phyloP scores from a whole-genome alignment of 1,140 invertebrate genomes.

The Himalopsyche phryganea region DNA sequence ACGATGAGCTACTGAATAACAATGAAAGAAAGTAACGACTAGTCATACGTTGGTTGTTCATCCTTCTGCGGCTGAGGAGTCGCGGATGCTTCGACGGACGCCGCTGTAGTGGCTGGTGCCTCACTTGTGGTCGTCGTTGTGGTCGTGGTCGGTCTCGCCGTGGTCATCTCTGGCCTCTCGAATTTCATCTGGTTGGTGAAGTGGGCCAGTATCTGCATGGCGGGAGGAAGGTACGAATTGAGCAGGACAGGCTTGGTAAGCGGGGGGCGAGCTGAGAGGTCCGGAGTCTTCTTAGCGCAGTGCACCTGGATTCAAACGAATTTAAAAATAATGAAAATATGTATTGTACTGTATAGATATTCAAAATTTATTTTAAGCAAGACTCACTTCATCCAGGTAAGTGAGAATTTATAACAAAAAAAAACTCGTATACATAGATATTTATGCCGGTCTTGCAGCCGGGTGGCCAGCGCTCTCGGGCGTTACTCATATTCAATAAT shows the following conservation, averaged over 20 bases:
- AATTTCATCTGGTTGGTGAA: slow-evolving; percentile 57
- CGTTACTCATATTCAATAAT: no score
- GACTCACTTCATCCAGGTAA: no score
- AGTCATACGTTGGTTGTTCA: no score
- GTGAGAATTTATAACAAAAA: no score
- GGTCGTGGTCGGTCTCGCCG: slow-evolving; percentile 22
- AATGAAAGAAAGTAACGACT: no score
- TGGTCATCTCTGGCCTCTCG: slow-evolving; percentile 38
- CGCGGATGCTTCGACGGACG: slow-evolving; percentile 29
- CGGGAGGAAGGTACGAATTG: slow-evolving; percentile 53
- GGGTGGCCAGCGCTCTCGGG: no score
- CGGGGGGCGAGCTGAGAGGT: slow-evolving; percentile 17
- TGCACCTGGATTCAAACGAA: slow-evolving; percentile 6
- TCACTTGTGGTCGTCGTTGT: slow-evolving; percentile 4
- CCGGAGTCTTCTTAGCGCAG: slow-evolving; percentile 3
- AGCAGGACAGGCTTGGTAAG: slow-evolving; percentile 36
- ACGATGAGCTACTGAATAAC: no score
- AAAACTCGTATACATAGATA: no score
- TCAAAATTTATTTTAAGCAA: no score
- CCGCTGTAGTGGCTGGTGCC: slow-evolving; percentile 34
- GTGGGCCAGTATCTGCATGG: slow-evolving; percentile 58
- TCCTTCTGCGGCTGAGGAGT: neutral
- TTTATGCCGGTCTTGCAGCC: no score
- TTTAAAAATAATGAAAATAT: no score
- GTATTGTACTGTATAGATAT: no score